Base-by-base conservation (phyloP, 2,113 vertebrate genomes). In the Syngnathus floridae region DNA sequence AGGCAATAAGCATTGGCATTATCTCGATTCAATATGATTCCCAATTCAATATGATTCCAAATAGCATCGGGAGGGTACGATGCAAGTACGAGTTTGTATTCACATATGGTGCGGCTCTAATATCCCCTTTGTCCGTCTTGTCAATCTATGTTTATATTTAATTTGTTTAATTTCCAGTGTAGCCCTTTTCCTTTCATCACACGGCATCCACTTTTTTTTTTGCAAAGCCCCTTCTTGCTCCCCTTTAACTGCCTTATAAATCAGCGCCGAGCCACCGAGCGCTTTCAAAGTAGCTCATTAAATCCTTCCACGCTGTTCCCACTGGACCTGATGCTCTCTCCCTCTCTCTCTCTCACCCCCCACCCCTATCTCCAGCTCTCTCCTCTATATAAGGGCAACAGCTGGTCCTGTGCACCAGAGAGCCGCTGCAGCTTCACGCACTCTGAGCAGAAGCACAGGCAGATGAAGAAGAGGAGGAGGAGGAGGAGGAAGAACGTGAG, bases 351-450 rank as follows among this genome's bases (percentile, higher is more conserved):
- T 62, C 67, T 72, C 66, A 9, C 73, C 31, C 69, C 26, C 38
- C 17, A 48, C 22, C 66, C 8, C 66, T 56, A 64, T 21, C 51
- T 52, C 48, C 46, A 38, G 21, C 40, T 87, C 86, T 16, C 54
- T 74, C 82, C 81, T 83, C 83, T 92, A 92, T 92, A 92, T 92
- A 93, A 92, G 91, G 77, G 88, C 86, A 91, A 90, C 91, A 92
- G 91, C 91, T 92, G 92, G 91, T 91, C 86, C 81, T 70, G 87
- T 64, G 79, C 90, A 78, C 83, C 90, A 91, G 86, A 91, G 83
- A 84, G 83, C 59, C 87, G 79, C 80, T 54, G 84, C 82, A 83
- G 84, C 90, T 88, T 81, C 73, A 72, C 67, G 78, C 74, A 70
- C 64, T 62, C 78, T 43, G 72, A 72, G 64, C 68, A 72, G 65